Conservation (phyloP, 2,888 invertebrate species). For the Apotomis capreana region DNA sequence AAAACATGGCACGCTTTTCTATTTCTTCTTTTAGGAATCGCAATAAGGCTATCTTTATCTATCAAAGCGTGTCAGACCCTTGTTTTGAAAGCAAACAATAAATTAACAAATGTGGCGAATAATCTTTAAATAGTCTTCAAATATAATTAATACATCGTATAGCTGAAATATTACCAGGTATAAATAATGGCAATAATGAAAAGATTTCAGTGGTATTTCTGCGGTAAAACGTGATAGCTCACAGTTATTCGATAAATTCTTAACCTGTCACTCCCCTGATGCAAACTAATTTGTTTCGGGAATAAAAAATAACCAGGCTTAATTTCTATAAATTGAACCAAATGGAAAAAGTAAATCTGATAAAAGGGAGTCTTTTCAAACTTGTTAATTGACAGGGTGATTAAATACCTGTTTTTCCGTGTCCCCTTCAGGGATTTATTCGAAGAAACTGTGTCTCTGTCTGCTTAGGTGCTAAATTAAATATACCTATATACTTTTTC, state of each 20-base stretch:
- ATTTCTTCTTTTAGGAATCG: no score
- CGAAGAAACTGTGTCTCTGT: constrained; percentile 1
- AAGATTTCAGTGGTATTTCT: background rate
- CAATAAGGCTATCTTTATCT: no score
- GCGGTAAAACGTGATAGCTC: constrained; percentile 9
- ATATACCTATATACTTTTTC: no score
- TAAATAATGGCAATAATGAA: background rate
- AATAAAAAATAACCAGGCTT: constrained; percentile 15
- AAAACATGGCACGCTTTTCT: no score
- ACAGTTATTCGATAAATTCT: constrained; percentile 14
- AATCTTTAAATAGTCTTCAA: no score
- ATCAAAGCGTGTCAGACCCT: no score
- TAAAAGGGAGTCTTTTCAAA: constrained; percentile 27
- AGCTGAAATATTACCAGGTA: background rate
- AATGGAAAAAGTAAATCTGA: constrained; percentile 33
- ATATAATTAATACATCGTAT: background rate
- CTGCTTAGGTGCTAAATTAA: background rate
- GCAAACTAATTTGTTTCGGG: constrained; percentile 28
- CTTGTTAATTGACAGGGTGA: constrained; percentile 34
- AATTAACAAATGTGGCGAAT: no score
- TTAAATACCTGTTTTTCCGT: constrained; percentile 25
- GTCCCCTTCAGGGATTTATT: constrained; percentile 17
- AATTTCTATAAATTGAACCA: constrained; percentile 24
- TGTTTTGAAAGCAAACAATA: no score
- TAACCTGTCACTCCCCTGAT: constrained; percentile 14